Base-by-base conservation (phyloP, 2,797 vertebrate genomes). In the Enteromius thamalakanensis region DNA sequence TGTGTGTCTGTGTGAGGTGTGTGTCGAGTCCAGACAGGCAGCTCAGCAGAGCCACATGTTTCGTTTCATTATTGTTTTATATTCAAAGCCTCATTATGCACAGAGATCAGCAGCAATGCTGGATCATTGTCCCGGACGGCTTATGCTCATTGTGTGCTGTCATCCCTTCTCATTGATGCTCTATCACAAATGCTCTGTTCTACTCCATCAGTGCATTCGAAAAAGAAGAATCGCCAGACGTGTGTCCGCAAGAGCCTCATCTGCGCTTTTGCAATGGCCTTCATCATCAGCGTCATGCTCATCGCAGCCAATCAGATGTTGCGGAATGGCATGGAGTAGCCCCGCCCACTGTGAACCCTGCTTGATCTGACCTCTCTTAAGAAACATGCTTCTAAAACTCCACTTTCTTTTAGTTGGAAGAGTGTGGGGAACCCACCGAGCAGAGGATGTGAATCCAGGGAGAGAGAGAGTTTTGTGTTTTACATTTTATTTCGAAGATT, bases 281-380 rank as follows among this genome's bases (percentile, higher is more conserved):
- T 99, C 94, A 99, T 99, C 92, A 99, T 99, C 91, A 99, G 98
- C 78, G 98, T 99, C 93, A 99, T 99, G 98, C 93, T 99, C 88
- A 99, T 99, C 11, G 98, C 98, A 2, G 98, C 98, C 94, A 99
- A 99, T 93, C 98, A 99, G 95, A 99, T 99, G 95, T 96, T 99
- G 90, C 96, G 98, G 68, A 99, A 97, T 71, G 98, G 98, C 94
- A 99, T 99, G 98, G 97, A 99, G 94, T 99, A 97, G 94, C 89
- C 84, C 88, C 84, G 86, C 92, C 91, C 95, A 94, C 96, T 95
- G 95, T 95, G 96, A 94, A 88, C 93, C 91, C 87, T 81, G 89
- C 83, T 89, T 76, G 69, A 79, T 85, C 76, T 80, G 85, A 79
- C 87, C 89, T 93, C 93, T 91, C 86, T 91, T 80, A 42, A 71